Evolutionary conservation across 2,888 invertebrate genomes (phyloP).

Genomic region (Notodonta dromedarius): DNA sequence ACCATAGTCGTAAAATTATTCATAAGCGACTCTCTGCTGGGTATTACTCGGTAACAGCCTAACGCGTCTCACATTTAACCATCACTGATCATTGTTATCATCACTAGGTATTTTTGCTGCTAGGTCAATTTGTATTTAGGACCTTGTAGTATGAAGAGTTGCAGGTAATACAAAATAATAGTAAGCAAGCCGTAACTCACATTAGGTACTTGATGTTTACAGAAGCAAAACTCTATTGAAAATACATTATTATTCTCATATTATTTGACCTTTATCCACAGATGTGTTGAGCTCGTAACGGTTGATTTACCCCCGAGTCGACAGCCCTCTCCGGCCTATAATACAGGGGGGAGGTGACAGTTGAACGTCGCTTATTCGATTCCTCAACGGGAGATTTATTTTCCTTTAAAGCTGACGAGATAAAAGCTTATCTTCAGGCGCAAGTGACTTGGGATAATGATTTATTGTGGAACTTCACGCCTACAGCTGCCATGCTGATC

Average conservation of each 20-base stretch:
- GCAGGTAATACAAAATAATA: no score
- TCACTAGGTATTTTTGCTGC: no score
- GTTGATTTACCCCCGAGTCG: background rate
- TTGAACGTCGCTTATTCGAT: constrained; percentile 1
- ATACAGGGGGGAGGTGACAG: background rate
- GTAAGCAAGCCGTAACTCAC: no score
- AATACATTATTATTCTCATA: background rate
- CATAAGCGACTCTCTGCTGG: no score
- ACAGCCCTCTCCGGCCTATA: background rate
- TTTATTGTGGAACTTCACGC: background rate
- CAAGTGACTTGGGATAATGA: constrained; percentile 1
- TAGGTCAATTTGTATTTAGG: no score
- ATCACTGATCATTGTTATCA: no score
- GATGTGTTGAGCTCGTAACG: background rate
- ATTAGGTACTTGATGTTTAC: no score
- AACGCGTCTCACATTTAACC: no score
- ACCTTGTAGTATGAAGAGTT: no score
- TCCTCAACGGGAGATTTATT: constrained; percentile 2
- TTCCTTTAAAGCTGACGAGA: background rate
- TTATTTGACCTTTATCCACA: background rate
- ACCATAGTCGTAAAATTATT: no score
- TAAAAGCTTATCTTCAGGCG: background rate
- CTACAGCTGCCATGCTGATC: background rate
- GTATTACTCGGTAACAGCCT: no score
- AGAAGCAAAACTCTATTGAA: no score